A percentile compares a stretch with the other conserved stretches of the same genome.
Conservation (phyloP, 2,113 vertebrate genomes). For the Canis aureus region DNA sequence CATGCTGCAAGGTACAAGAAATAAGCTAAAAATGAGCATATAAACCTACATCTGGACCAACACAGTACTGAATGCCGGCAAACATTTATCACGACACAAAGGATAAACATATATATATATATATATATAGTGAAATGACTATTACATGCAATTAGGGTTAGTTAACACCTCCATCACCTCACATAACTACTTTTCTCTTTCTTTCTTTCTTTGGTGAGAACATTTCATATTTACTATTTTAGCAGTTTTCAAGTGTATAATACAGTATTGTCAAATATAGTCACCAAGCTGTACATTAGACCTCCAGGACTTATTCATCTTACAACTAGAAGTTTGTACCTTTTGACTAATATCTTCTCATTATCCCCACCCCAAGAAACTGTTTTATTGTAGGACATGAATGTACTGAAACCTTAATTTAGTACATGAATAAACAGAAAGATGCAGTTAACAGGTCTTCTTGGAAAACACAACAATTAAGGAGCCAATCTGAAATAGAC, state of each 20-base stretch:
- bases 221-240: neutral
- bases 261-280: neutral
- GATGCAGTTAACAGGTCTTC: constrained; percentile 5
- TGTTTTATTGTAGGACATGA: neutral
- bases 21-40: constrained; percentile 85
- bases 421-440: constrained; percentile 37
- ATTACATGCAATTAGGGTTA: neutral
- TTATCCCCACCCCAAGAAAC: neutral
- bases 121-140: neutral
- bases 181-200: neutral
- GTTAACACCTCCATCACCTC: neutral
- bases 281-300: neutral
- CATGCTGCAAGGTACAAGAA: constrained; percentile 84
- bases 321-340: neutral
- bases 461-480: constrained; percentile 63
- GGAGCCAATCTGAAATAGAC: constrained; percentile 64
- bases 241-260: neutral
- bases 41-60: constrained; percentile 85
- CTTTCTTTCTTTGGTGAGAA: neutral
- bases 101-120: neutral
- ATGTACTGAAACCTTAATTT: constrained; percentile 38
- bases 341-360: neutral
- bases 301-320: neutral
- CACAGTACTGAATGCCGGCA: constrained; percentile 83
- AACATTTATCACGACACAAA: constrained; percentile 82